phyloP scores from a whole-genome alignment of 2,888 invertebrate species.

The Sacculina carcini region DNA sequence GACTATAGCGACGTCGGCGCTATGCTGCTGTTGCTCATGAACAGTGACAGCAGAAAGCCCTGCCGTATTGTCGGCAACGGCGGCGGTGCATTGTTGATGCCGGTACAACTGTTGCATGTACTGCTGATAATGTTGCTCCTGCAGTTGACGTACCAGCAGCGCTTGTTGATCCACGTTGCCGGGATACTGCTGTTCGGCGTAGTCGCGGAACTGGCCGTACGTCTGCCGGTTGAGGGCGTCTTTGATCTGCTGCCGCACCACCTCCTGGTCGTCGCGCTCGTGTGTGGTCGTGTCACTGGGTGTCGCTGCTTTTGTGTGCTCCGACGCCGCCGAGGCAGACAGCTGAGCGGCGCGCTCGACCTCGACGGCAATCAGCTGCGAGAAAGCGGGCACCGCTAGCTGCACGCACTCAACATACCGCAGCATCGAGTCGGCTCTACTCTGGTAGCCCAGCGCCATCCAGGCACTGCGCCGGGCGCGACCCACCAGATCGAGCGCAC shows the following conservation, averaged over 20 bases:
- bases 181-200: slow-evolving; percentile 71
- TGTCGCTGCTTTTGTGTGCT: neutral
- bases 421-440: slow-evolving; percentile 62
- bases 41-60: neutral
- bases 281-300: neutral
- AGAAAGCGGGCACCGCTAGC: slow-evolving; percentile 63
- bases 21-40: neutral
- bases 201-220: slow-evolving; percentile 60
- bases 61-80: neutral
- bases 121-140: slow-evolving; percentile 96
- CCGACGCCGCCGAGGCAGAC: too few relatives aligned
- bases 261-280: neutral
- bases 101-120: slow-evolving; percentile 81
- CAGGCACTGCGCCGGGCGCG: slow-evolving; percentile 86
- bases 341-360: too few relatives aligned
- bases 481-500: slow-evolving; percentile 83
- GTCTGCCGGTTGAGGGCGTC: slow-evolving; percentile 89
- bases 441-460: slow-evolving; percentile 66
- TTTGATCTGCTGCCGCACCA: slow-evolving; percentile 42
- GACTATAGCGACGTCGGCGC: too few relatives aligned
- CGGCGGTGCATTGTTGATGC: slow-evolving; percentile 20
- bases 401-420: slow-evolving; percentile 73
- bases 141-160: slow-evolving; percentile 68
- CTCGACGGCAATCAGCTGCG: slow-evolving; percentile 74
- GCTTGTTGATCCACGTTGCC: slow-evolving; percentile 52